Evolutionary conservation across 2,797 vertebrate species (phyloP).

Genomic region (Gymnothorax reevesii): DNA sequence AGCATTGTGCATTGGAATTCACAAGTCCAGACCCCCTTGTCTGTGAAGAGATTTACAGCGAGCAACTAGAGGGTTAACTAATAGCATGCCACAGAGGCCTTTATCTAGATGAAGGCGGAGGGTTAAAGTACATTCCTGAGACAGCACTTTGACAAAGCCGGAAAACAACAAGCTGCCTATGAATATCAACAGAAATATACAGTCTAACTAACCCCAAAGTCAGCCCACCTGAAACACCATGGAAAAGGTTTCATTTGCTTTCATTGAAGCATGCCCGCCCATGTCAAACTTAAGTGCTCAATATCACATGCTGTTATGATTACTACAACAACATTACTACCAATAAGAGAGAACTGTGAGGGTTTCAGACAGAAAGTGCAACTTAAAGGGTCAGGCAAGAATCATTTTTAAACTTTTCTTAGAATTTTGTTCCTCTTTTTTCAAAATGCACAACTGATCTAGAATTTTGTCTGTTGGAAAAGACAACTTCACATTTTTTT

Average conservation of each 20-base stretch:
- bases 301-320: background rate
- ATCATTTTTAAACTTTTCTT: background rate
- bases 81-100: slow-evolving; percentile 17
- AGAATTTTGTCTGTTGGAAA: too few species aligned
- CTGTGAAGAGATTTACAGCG: background rate
- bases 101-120: slow-evolving; percentile 40
- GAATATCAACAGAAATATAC: slow-evolving; percentile 7
- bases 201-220: background rate
- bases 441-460: too few species aligned
- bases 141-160: slow-evolving; percentile 43
- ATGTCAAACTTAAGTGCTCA: background rate
- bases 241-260: background rate
- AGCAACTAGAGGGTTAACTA: background rate
- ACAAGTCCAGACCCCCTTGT: background rate
- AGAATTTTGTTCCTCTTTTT: too few species aligned
- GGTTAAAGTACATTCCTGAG: slow-evolving; percentile 52
- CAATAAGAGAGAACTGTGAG: background rate
- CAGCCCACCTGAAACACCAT: background rate
- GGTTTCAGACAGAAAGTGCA: background rate
- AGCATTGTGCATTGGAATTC: background rate
- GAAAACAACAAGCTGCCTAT: slow-evolving; percentile 34
- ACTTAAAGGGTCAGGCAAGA: background rate
- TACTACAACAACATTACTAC: background rate
- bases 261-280: background rate
- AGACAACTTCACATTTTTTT: too few species aligned